Base-by-base conservation (phyloP, 2,888 invertebrate species). In the Xiphydria camelus region DNA sequence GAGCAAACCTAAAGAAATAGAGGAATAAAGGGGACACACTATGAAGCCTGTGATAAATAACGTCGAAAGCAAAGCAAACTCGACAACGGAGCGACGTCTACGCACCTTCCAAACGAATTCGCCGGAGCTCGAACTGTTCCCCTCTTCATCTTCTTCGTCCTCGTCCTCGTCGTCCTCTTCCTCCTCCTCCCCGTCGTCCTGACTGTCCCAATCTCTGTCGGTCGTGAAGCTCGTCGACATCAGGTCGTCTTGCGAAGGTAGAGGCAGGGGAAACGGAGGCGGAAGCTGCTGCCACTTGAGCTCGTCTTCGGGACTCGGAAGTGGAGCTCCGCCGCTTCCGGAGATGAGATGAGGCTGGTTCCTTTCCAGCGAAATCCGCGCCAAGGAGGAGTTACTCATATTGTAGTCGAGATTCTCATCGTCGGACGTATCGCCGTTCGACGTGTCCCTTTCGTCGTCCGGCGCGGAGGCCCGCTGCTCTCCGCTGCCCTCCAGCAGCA, bases 21-120 rank as follows among this genome's bases (percentile, higher is more conserved):
- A n/a, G n/a, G n/a, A n/a, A n/a, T n/a, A n/a, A n/a, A n/a, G n/a
- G n/a, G n/a, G n/a, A n/a, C n/a, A n/a, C n/a, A n/a, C n/a, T n/a
- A n/a, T n/a, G n/a, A n/a, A n/a, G n/a, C n/a, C n/a, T n/a, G 7
- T n/a, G n/a, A n/a, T n/a, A n/a, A n/a, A n/a, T n/a, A n/a, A n/a
- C n/a, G n/a, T n/a, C n/a, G n/a, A n/a, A n/a, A n/a, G n/a, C n/a
- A n/a, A n/a, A n/a, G n/a, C n/a, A n/a, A n/a, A n/a, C n/a, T n/a
- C n/a, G n/a, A n/a, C n/a, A n/a, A n/a, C n/a, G n/a, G n/a, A n/a
- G n/a, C n/a, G n/a, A n/a, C n/a, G 14, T 33, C n/a, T n/a, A 67
- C 75, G 63, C 67, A 87, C 88, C 84, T 87, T 87, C 88, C 88
- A 89, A 48, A 88, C 85, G 65, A 89, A 89, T 73, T 89, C 88